Evolutionary conservation across 1,140 invertebrate species (phyloP), one percentile per base, ranked within the genome.

Genomic region (Pseudomyrmex sp.): DNA sequence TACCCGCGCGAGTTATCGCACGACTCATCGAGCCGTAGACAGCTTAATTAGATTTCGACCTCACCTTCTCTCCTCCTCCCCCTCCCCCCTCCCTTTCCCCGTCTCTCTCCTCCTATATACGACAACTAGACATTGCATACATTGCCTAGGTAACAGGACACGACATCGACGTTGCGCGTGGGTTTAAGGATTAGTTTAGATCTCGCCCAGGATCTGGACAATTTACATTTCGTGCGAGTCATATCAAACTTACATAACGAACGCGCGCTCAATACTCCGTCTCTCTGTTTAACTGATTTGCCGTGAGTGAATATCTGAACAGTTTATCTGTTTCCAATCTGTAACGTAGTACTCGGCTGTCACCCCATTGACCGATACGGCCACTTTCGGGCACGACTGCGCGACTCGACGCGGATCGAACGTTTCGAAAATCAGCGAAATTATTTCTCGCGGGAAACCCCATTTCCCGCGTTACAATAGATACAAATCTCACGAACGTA

Each of bases 21-120:
- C 65, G 74, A 70, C 65, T 79, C 85, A 85, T 86, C 85, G 73
- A 65, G 75, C 72, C 76, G 66, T 79, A 85, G 82, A 84, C 59
- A 79, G 73, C 83, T 76, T 86, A 86, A 74, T 86, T 86, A 86
- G 74, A 82, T 80, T 80, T 85, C 61, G 59, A n/a, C n/a, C 68
- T 20, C 68, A 62, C 15, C 9, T 44, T 2, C 15, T 2, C 2
- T 0, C 13, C 5, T 18, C 18, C 18, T 18, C 18, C 18, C 18
- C 18, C 18, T 18, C 12, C 5, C 13, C 7, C 15, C 20, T 13
- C 2, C 61, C 56, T n/a, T 4, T 18, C 46, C 12, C 15, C 18
- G 12, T 52, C 46, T 52, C 56, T 15, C 26, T 23, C 0, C 46
- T 46, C 65, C 61, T 46, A 35, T 15, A 26, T 76, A 75, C 44